Conservation (phyloP, 2,113 vertebrate genomes). For the Odocoileus virginianus region DNA sequence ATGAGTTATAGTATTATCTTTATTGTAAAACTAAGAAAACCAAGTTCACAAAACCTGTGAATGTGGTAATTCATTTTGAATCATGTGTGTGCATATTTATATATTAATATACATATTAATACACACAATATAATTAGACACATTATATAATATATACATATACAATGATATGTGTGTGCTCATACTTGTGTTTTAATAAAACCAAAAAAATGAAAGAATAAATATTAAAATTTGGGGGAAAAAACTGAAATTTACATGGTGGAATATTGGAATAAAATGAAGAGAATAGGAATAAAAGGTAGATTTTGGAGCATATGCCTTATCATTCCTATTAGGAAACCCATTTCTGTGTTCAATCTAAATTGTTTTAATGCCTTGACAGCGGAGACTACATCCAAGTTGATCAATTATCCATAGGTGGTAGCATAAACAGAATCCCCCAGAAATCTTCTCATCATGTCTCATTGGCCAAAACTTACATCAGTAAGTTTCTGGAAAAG, state of each 20-base stretch:
- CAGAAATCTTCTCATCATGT: background rate
- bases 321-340: background rate
- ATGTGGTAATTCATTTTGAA: background rate
- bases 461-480: background rate
- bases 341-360: background rate
- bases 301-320: background rate
- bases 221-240: background rate
- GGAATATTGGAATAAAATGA: background rate
- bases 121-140: background rate
- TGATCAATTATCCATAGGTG: background rate
- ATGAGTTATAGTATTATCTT: background rate
- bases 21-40: background rate
- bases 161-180: background rate
- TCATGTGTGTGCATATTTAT: background rate
- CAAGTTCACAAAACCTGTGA: background rate
- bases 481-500: background rate
- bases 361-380: background rate
- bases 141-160: background rate
- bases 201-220: background rate
- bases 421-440: background rate
- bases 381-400: background rate
- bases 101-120: background rate
- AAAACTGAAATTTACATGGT: background rate
- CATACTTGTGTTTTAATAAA: background rate
- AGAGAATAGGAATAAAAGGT: background rate